Percentiles rank a stretch among this genome's conserved stretches.
Conservation (phyloP, 2,113 vertebrate species). For the Ahaetulla prasina region DNA sequence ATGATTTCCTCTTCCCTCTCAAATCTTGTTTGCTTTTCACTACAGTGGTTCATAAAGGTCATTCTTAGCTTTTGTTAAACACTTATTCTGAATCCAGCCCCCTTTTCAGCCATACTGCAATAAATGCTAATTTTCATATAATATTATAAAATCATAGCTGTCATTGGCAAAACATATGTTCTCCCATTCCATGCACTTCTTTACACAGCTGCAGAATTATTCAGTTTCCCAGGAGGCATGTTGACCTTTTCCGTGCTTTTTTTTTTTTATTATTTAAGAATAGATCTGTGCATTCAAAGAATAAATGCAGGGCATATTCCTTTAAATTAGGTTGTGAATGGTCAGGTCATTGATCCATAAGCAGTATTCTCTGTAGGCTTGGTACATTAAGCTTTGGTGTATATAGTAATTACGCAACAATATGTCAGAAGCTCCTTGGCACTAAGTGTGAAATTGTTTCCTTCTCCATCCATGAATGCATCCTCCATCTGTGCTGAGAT, state of each 20-base stretch:
- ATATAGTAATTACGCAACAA: background rate
- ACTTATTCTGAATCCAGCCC: background rate
- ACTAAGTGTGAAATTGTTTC: constrained; percentile 4
- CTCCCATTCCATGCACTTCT: background rate
- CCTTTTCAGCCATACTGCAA: background rate
- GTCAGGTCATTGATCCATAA: constrained; percentile 5
- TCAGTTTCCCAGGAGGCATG: background rate
- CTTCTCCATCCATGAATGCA: background rate
- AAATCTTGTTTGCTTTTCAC: background rate
- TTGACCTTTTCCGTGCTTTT: constrained; percentile 39
- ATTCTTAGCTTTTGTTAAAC: background rate
- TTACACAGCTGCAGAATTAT: constrained; percentile 2
- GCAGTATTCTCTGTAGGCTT: background rate
- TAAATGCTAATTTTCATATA: background rate
- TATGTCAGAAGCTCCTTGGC: constrained; percentile 2
- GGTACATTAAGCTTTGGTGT: background rate
- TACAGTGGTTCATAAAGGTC: background rate
- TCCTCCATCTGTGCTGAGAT: background rate
- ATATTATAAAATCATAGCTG: background rate
- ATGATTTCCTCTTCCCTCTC: background rate
- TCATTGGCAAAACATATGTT: background rate
- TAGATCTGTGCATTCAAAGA: constrained; percentile 44
- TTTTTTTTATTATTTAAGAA: constrained; percentile 59
- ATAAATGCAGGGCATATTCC: constrained; percentile 19
- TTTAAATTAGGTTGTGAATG: constrained; percentile 38